A percentile compares a stretch with the other conserved stretches of the same genome.
phyloP scores from a whole-genome alignment of 2,888 invertebrate genomes.

The Drosophila parthenogenetica region DNA sequence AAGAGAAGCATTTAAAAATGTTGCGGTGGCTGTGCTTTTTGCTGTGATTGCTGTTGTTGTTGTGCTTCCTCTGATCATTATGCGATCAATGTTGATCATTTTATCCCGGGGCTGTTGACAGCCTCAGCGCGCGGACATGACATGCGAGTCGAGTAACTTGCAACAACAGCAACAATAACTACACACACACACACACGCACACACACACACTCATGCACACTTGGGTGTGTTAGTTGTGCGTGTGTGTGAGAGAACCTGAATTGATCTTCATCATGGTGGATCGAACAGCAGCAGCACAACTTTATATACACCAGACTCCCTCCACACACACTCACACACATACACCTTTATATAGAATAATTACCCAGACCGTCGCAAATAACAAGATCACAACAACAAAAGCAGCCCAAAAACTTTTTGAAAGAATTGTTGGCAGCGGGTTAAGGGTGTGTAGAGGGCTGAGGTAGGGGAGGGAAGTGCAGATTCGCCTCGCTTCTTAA shows the following conservation, averaged over 20 bases:
- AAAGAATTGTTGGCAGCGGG: not conserved
- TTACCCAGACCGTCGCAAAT: conserved; percentile 66
- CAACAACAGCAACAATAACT: conserved; percentile 20
- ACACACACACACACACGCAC: conserved; percentile 9
- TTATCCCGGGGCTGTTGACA: conserved; percentile 84
- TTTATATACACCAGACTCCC: conserved; percentile 39
- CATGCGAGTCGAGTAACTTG: conserved; percentile 76
- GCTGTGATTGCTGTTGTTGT: conserved; percentile 26
- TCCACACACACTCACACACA: not conserved
- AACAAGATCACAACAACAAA: conserved; percentile 51
- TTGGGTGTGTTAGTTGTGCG: not conserved
- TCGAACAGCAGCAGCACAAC: conserved; percentile 45
- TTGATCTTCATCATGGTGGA: conserved; percentile 79
- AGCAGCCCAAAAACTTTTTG: conserved; percentile 1
- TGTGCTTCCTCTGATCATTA: conserved; percentile 76
- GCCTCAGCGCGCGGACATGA: conserved; percentile 83
- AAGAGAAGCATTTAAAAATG: conserved; percentile 69
- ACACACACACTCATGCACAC: no score
- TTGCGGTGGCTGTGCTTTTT: conserved; percentile 14
- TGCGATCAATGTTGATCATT: conserved; percentile 84
- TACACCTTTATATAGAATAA: conserved; percentile 58
- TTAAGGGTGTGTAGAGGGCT: conserved; percentile 11
- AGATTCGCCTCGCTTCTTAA: conserved; percentile 66
- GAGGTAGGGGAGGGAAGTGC: conserved; percentile 22
- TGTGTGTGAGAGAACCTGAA: conserved; percentile 49